Base-by-base conservation (phyloP, 2,888 invertebrate genomes). In the Nineta flava region DNA sequence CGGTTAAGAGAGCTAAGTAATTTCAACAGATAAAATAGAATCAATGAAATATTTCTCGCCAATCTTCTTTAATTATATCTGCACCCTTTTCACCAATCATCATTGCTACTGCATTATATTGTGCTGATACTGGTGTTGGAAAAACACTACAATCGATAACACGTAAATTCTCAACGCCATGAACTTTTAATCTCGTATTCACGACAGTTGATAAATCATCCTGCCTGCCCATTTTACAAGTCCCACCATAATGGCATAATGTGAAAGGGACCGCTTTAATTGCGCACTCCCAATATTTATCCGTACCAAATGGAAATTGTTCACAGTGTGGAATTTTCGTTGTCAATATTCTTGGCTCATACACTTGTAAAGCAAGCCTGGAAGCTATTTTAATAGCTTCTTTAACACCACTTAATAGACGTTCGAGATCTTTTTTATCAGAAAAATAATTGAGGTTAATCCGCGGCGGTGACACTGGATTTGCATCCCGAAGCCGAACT, bases 71-170 rank as follows among this genome's bases (percentile, higher is more conserved):
- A 43, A 83, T 80, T 68, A 83, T 70, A 59, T 84, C 83, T 0
- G 81, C 70, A 7, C 77, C 83, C 61, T 85, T 87, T 63, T 87
- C 87, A 2, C 83, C 87, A 57, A 87, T 84, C 87, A 87, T 86
- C 53, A 76, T 83, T 1, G 74, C 74, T 0, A 86, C 83, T 0
- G 83, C 80, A 57, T 86, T 86, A 1, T 86, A 86, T 60, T 87
- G 86, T 17, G 80, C 81, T 1, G 84, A 79, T 1, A 80, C 77
- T 42, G 87, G 79, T 62, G 76, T 76, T 1, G 87, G 87, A 75
- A 87, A 87, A 41, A 87, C 74, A 54, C 84, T 84, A 0, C 83
- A 84, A 60, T 87, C 87, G 50, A 84, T 78, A 0, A 87, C 84
- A 54, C 87, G 69, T 40, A 87, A 65, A 4, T 75, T 73, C 10